Conservation (phyloP, 2,888 invertebrate genomes). For the Malthinus seriepunctatus region DNA sequence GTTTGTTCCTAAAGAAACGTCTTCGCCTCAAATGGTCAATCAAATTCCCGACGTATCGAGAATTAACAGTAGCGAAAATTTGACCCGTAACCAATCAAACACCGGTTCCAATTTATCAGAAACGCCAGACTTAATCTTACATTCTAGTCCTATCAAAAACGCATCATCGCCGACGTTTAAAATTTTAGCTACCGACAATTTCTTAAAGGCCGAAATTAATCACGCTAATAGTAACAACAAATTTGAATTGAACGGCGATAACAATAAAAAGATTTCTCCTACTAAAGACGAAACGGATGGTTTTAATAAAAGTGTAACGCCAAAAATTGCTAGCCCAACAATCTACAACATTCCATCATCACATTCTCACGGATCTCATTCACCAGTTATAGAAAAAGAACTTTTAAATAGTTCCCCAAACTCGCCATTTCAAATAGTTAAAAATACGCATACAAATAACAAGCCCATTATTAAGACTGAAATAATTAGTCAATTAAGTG, state of each 20-base stretch:
- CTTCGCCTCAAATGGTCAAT: slow-evolving; percentile 32
- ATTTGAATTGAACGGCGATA: slow-evolving; percentile 19
- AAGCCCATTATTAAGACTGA: slow-evolving; percentile 11
- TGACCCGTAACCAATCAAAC: slow-evolving; percentile 32
- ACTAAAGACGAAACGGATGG: slow-evolving; percentile 27
- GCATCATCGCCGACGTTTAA: slow-evolving; percentile 23
- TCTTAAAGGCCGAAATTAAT: slow-evolving; percentile 31
- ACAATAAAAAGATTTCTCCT: slow-evolving; percentile 21
- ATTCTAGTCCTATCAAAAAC: slow-evolving; percentile 43
- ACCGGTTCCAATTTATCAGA: slow-evolving; percentile 44
- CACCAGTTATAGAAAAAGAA: slow-evolving; percentile 42
- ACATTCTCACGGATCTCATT: slow-evolving; percentile 41
- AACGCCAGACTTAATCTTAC: slow-evolving; percentile 58
- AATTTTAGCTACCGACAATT: slow-evolving; percentile 29
- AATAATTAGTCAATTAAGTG: slow-evolving; percentile 9
- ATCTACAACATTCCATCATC: slow-evolving; percentile 62
- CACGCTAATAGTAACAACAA: slow-evolving; percentile 27
- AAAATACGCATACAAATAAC: slow-evolving; percentile 13
- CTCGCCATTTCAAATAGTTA: slow-evolving; percentile 1
- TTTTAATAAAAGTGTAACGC: slow-evolving; percentile 41
- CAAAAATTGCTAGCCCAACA: slow-evolving; percentile 68
- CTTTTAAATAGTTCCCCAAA: neutral
- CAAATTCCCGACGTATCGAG: slow-evolving; percentile 52
- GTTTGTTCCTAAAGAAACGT: slow-evolving; percentile 2
- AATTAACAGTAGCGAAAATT: slow-evolving; percentile 34